A percentile compares a stretch with the other conserved stretches of the same genome.
phyloP scores from a whole-genome alignment of 2,888 invertebrate genomes.

The Enoplolaimus lenunculus region DNA sequence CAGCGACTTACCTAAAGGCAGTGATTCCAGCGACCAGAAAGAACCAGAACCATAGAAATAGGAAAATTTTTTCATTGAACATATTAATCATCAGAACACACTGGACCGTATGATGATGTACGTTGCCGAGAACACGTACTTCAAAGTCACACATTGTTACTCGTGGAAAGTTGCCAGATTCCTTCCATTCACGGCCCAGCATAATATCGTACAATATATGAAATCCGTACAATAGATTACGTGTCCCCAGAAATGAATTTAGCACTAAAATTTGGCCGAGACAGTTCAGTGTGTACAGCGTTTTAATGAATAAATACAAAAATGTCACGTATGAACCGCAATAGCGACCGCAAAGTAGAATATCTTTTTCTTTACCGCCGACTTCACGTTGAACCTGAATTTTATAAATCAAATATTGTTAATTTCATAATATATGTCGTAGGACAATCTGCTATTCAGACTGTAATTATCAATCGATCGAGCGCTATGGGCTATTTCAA shows the following conservation, averaged over 20 bases:
- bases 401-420: too few relatives aligned
- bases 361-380: neutral
- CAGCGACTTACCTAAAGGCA: constrained; percentile 23
- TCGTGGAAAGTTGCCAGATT: constrained; percentile 40
- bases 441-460: too few relatives aligned
- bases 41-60: constrained; percentile 40
- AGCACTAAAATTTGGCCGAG: constrained; percentile 40
- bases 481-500: too few relatives aligned
- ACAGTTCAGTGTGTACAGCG: constrained; percentile 40
- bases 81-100: constrained; percentile 39
- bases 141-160: constrained; percentile 43
- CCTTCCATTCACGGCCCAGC: constrained; percentile 40
- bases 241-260: constrained; percentile 41
- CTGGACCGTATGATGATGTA: constrained; percentile 41
- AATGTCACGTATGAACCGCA: constrained; percentile 42
- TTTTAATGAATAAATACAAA: constrained; percentile 41
- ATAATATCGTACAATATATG: constrained; percentile 40
- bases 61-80: constrained; percentile 36
- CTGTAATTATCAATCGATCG: too few relatives aligned
- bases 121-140: constrained; percentile 43
- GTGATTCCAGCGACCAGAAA: constrained; percentile 40
- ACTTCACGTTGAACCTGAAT: neutral
- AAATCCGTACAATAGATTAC: constrained; percentile 41
- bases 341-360: constrained; percentile 17
- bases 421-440: too few relatives aligned